These are phyloP conservation scores for Amblyjoppa fuscipennis DNA, from an alignment of 2,888 invertebrate genomes.

Conservation along the genomic window DNA sequence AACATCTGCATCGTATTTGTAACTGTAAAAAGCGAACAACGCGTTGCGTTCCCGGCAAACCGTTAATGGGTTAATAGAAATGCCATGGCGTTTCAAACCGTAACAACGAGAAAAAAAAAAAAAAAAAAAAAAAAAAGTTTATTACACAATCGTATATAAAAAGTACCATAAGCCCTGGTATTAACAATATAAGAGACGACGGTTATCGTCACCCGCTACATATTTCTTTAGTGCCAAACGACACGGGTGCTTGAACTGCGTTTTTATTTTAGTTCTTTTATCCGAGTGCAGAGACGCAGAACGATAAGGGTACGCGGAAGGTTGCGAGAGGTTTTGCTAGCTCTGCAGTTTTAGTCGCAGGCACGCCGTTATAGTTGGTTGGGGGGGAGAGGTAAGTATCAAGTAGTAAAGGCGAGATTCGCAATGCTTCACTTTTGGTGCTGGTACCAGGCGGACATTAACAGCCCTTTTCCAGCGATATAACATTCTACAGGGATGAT, in stretches of 20 bases:
- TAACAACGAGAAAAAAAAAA: neutral
- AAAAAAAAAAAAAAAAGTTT: neutral
- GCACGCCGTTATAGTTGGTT: conserved; percentile 1
- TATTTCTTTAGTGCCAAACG: conserved; percentile 39
- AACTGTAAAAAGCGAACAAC: neutral
- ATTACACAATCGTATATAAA: conserved; percentile 3
- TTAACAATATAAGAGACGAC: conserved; percentile 4
- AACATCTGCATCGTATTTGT: neutral
- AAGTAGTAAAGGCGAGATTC: conserved; percentile 40
- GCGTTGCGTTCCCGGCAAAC: neutral
- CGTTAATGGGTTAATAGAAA: neutral
- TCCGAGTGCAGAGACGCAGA: conserved; percentile 32
- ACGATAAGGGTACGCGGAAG: conserved; percentile 28
- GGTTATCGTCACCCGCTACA: conserved; percentile 39
- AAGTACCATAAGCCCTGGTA: neutral
- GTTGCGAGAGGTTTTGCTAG: conserved; percentile 12
- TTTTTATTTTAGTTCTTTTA: conserved; percentile 56
- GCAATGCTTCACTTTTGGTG: conserved; percentile 35
- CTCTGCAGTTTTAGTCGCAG: neutral
- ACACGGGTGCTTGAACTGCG: conserved; percentile 40
- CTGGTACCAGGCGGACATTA: conserved; percentile 46
- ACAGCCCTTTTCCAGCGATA: conserved; percentile 53
- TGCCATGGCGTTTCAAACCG: neutral
- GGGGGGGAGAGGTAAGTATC: conserved; percentile 9
- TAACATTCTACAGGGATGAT: conserved; percentile 26